Base-by-base conservation (phyloP, 2,113 vertebrate genomes). In the Hemiprocne comata region DNA sequence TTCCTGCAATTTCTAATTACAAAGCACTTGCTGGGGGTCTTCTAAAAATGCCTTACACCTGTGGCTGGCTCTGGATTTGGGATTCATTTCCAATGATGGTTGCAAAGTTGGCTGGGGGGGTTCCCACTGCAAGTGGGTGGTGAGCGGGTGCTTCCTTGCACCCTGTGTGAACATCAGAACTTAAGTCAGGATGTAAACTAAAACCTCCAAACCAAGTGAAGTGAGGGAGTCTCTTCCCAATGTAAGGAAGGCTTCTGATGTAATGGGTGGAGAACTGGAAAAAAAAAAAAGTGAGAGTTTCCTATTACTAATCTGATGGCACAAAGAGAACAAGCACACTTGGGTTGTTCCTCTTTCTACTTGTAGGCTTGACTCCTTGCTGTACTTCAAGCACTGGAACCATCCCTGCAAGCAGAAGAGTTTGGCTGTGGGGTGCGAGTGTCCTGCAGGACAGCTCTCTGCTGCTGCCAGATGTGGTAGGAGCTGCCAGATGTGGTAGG, bases 1-100 rank as follows among this genome's bases (percentile, higher is more conserved):
- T 97, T 94, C 75, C 48, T 87, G 69, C 28, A 29, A 81, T 80
- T 88, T 84, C 25, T 78, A 81, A 87, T 90, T 87, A 72, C 40
- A 61, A 60, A 92, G 69, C 53, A 51, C 36, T 80, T 17, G 0
- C 54, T 53, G 46, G 12, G 48, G 55, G 53, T 74, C 36, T 82
- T 75, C 31, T 44, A 13, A 76, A 90, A 65, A 72, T 20, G 18
- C 13, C 18, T 83, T 60, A 7, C 13, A 70, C 60, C 69, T 74
- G 29, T 15, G 48, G 7, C 26, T 7, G 4, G 8, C 11, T 74
- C 26, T 48, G 11, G 48, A 36, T 58, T 90, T 71, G n/a, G 29
- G 38, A 31, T 74, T 38, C 64, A 10, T 53, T 80, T 38, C 85
- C 67, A 51, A 61, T 51, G 46, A 5, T 15, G 42, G 2, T 17